Base-by-base conservation (phyloP, 2,797 vertebrate species). In the Tinamus major region DNA sequence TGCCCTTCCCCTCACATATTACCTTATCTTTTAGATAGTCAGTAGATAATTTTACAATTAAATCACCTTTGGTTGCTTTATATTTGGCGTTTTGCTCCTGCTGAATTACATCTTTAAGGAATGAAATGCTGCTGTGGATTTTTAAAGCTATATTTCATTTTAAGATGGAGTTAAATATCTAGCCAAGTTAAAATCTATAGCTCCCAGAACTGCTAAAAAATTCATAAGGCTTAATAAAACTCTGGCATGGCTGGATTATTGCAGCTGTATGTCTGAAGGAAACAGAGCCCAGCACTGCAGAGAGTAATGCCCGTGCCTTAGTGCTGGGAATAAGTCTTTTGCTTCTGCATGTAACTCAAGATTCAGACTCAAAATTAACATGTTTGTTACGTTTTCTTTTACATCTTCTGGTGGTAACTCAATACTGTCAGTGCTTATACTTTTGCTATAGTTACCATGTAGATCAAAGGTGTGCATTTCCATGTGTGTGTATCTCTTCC, bases 131-230 rank as follows among this genome's bases (percentile, higher is more conserved):
- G 53, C 37, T 83, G 53, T 88, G 63, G 26, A 19, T 75, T 89
- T 85, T 64, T 67, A 48, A 82, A 71, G 37, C 37, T 26, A 9
- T 87, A 90, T 96, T 93, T 92, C 58, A 68, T 58, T 48, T 55
- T 29, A 79, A 90, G 75, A 55, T 68, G 48, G 69, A 79, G 63
- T 42, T 31, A 85, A 92, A 55, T 82, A 79, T 61, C 58, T 35
- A 48, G 37, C 44, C 27, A 63, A 70, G 53, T 79, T 89, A 87
- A 90, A 85, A 85, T 67, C 78, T 91, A 24, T 68, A 68, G 59
- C 88, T 94, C 81, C 72, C 55, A 84, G 72, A 77, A 48, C 53
- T 90, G 69, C 65, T 81, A 76, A 87, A 94, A 89, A 80, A 67
- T 64, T 58, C 18, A 2, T 76, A 49, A 78, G 62, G 59, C 91